A percentile compares a stretch with the other conserved stretches of the same genome.
Evolutionary conservation across 2,797 vertebrate genomes (phyloP).

Genomic region (Agapornis canus): DNA sequence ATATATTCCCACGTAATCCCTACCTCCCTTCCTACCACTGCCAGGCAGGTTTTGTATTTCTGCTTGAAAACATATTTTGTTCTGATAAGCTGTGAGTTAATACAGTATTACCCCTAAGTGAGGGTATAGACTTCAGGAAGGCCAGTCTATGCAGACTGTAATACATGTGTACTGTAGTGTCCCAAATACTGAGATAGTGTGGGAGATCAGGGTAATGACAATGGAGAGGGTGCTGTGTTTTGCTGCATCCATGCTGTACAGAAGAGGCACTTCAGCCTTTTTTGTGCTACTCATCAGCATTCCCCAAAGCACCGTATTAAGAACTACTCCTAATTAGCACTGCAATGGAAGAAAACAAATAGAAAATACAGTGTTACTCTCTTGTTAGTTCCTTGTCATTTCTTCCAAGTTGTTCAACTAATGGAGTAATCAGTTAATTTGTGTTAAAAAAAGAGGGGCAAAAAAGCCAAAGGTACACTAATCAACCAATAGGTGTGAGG

Average conservation of each 20-base stretch:
- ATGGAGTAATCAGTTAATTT: slow-evolving; percentile 20
- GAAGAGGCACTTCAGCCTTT: slow-evolving; percentile 42
- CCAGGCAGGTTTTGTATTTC: neutral
- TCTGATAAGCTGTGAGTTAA: neutral
- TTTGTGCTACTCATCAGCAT: slow-evolving; percentile 59
- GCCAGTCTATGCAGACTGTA: neutral
- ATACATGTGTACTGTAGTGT: rapidly evolving
- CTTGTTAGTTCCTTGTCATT: slow-evolving; percentile 60
- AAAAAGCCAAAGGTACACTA: neutral
- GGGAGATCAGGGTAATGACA: neutral
- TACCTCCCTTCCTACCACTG: neutral
- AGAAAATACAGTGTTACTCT: slow-evolving; percentile 59
- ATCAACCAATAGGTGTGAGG: slow-evolving; percentile 33
- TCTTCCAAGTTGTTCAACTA: slow-evolving; percentile 50
- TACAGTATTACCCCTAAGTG: neutral
- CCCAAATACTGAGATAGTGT: neutral
- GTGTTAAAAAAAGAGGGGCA: neutral
- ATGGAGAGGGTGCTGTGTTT: neutral
- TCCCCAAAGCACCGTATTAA: slow-evolving; percentile 36
- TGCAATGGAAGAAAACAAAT: slow-evolving; percentile 50
- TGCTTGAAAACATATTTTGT: neutral
- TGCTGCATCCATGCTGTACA: neutral
- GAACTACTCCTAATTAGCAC: slow-evolving; percentile 57
- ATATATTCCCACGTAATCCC: neutral
- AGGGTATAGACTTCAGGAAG: neutral